Evolutionary conservation across 1,140 invertebrate genomes (phyloP).

Genomic region (Venustaconcha ellipsiformis): DNA sequence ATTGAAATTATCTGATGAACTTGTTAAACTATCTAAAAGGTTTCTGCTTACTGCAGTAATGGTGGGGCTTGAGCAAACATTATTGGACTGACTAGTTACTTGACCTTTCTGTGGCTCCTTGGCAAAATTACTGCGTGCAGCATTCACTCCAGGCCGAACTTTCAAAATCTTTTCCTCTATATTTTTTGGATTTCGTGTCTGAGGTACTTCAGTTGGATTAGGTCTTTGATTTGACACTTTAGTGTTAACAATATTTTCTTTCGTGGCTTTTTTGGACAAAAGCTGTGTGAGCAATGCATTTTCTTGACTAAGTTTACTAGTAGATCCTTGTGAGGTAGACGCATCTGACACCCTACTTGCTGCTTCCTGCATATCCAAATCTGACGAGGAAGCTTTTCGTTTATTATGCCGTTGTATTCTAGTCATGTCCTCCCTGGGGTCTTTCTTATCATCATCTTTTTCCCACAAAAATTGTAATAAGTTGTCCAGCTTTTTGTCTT

Average conservation of each 20-base stretch:
- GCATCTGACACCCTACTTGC: too few relatives aligned
- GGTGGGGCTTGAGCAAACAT: too few relatives aligned
- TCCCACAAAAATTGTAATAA: slow-evolving; percentile 40
- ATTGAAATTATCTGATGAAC: too few relatives aligned
- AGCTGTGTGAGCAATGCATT: slow-evolving; percentile 90
- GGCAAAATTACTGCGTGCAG: slow-evolving; percentile 15
- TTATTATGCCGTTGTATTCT: slow-evolving; percentile 29
- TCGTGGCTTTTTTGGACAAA: slow-evolving; percentile 82
- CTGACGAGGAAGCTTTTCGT: slow-evolving; percentile 48
- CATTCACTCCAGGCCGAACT: slow-evolving; percentile 36
- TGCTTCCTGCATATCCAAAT: slow-evolving; percentile 48
- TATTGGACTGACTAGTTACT: slow-evolving; percentile 5
- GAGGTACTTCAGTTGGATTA: slow-evolving; percentile 59
- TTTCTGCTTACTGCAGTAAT: too few relatives aligned
- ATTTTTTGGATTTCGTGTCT: slow-evolving; percentile 58
- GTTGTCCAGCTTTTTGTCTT: slow-evolving; percentile 34
- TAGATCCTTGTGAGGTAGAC: too few relatives aligned
- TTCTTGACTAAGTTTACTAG: slow-evolving; percentile 75
- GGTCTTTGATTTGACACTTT: slow-evolving; percentile 43
- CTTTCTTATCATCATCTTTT: slow-evolving; percentile 32
- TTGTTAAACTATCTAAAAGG: too few relatives aligned
- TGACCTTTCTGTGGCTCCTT: slow-evolving; percentile 7
- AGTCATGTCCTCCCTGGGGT: neutral
- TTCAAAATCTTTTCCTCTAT: slow-evolving; percentile 49
- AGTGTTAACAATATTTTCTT: slow-evolving; percentile 73